These are phyloP conservation scores for Pongo abelii DNA, from an alignment of 2,113 vertebrate species.

Conservation along the genomic window DNA sequence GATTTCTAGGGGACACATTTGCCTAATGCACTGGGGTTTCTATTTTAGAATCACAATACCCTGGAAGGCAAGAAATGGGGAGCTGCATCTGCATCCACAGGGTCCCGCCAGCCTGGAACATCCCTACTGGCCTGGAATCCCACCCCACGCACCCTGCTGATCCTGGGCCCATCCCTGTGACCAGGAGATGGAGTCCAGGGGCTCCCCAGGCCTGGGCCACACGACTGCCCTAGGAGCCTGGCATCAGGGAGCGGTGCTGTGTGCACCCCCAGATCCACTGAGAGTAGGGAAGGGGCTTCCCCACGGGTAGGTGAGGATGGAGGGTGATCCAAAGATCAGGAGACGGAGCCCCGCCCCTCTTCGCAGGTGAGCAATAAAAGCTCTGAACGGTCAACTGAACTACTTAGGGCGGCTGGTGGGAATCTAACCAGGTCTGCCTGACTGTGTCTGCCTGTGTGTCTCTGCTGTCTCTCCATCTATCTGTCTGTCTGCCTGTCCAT, in stretches of 20 bases:
- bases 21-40: neutral
- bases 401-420: fast-evolving
- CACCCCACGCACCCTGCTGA: no score
- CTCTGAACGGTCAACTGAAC: neutral
- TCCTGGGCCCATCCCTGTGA: neutral
- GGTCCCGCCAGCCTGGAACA: no score
- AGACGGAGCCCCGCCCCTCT: neutral
- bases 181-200: neutral
- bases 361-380: neutral
- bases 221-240: neutral
- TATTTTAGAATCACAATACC: neutral
- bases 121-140: no score
- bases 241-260: neutral
- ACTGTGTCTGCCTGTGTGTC: neutral
- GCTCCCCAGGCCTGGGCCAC: neutral
- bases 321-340: neutral
- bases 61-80: no score
- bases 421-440: neutral
- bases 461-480: neutral
- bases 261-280: neutral
- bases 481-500: neutral
- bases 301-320: neutral
- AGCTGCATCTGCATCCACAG: no score
- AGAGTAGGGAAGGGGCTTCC: neutral
- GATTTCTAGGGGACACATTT: neutral